phyloP scores from a whole-genome alignment of 1,140 invertebrate species.

The Temnothorax curvispinosus region DNA sequence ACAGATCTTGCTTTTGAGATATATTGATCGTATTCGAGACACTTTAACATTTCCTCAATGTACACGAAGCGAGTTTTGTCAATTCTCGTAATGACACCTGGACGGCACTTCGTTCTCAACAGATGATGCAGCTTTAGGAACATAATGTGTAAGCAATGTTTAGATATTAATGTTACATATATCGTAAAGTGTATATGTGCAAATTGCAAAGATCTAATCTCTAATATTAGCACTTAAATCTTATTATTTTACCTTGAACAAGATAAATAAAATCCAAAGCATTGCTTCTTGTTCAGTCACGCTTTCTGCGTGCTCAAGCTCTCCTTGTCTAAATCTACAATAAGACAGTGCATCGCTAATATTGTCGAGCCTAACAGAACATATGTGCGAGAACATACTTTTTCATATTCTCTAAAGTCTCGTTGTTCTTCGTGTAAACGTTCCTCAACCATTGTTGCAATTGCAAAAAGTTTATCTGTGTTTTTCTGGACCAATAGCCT shows the following conservation, averaged over 20 bases:
- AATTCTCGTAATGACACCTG: conserved; percentile 76
- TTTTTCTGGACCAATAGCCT: conserved; percentile 71
- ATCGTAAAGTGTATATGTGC: not conserved
- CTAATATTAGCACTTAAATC: not conserved
- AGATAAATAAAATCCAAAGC: conserved; percentile 73
- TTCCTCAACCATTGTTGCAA: conserved; percentile 62
- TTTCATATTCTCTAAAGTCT: conserved; percentile 65
- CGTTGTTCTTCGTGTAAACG: conserved; percentile 65
- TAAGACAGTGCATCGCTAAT: not conserved
- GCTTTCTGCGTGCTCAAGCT: conserved; percentile 42
- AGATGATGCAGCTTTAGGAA: conserved; percentile 76
- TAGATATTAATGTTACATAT: not conserved
- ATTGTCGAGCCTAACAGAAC: not conserved
- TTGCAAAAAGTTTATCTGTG: conserved; percentile 58
- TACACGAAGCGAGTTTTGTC: conserved; percentile 67
- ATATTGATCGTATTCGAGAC: conserved; percentile 70
- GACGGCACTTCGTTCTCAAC: conserved; percentile 66
- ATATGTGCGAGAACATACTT: conserved; percentile 46
- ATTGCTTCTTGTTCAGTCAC: conserved; percentile 70
- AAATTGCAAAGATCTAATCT: not conserved
- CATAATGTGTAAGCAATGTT: not conserved
- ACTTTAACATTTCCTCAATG: conserved; percentile 77
- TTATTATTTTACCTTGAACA: conserved; percentile 72
- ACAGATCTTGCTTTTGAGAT: not conserved
- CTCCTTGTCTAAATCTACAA: conserved; percentile 60